Evolutionary conservation across 2,888 invertebrate genomes (phyloP), one percentile per base, ranked within the genome.

Genomic region (Sipha maydis): DNA sequence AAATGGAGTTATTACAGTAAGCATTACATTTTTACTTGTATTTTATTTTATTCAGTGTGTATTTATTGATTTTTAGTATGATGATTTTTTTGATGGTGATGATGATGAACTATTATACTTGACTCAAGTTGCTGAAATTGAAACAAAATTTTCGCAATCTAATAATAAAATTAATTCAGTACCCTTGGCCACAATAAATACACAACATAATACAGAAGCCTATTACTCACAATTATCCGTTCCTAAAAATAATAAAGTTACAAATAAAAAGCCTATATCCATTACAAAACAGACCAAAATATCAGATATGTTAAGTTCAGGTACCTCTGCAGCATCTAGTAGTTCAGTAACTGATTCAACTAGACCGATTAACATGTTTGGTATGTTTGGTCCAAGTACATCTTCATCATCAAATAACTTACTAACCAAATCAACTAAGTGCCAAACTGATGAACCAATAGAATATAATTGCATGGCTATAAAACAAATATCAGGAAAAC

Each of bases 21-120:
- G 67, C 78, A 73, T 28, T 73, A 75, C 11, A 79, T 38, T 61
- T 31, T 78, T 54, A 54, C 21, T 28, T 78, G 3, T 69, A 5
- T 71, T 54, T 75, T 75, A 17, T 73, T 25, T 3, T 38, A 71
- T 9, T 5, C 11, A 21, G 19, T 38, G 28, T 69, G 0, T 61
- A 80, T 79, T 79, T 71, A 48, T 28, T 73, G 0, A 28, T 56
- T 48, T 31, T 48, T 19, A 71, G 77, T 80, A 71, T 89, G 89
- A 89, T 56, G 88, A 89, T 77, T 82, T 90, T 84, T 82, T 90
- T 83, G 89, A 89, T 77, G 90, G 90, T 73, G 90, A 90, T 61
- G 90, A 90, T 78, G 90, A 90, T 34, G 86, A 89, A 19, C 73
- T 90, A 34, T 89, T 89, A 79, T 89, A 89, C 78, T 83, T 90